Evolutionary conservation across 2,113 vertebrate species (phyloP).

Genomic region (Planiliza haematocheilus): DNA sequence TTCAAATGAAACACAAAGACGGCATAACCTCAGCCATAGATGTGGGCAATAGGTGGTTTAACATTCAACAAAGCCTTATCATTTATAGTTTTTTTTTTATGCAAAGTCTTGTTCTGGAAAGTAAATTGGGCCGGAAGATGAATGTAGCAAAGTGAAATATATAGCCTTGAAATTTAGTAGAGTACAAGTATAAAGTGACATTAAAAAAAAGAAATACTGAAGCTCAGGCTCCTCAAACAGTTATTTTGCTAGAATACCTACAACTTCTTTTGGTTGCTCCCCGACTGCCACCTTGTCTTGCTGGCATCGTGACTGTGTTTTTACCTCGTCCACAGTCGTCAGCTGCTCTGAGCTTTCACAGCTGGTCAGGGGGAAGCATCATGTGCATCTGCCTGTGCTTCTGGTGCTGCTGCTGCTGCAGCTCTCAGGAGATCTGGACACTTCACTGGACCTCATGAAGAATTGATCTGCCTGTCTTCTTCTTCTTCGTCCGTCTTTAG

Average conservation of each 20-base stretch:
- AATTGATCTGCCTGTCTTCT: conserved; percentile 71
- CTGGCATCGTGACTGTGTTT: conserved; percentile 23
- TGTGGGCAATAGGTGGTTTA: background rate
- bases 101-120: background rate
- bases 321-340: conserved; percentile 28
- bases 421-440: conserved; percentile 60
- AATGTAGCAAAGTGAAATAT: background rate
- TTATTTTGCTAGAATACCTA: conserved; percentile 2
- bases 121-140: background rate
- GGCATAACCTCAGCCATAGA: background rate
- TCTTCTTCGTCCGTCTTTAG: conserved; percentile 61
- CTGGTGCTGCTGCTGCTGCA: conserved; percentile 41
- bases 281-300: conserved; percentile 2
- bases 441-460: conserved; percentile 74
- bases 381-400: conserved; percentile 48
- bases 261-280: background rate
- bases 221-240: background rate
- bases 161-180: background rate
- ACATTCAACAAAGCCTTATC: background rate
- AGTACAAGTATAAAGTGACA: background rate
- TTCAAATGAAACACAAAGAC: background rate
- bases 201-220: conserved; percentile 22
- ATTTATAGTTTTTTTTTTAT: background rate
- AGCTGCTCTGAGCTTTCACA: conserved; percentile 54
- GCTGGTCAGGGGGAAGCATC: conserved; percentile 44